Evolutionary conservation across 2,888 invertebrate species (phyloP).

Genomic region (Petrophora chlorosata): DNA sequence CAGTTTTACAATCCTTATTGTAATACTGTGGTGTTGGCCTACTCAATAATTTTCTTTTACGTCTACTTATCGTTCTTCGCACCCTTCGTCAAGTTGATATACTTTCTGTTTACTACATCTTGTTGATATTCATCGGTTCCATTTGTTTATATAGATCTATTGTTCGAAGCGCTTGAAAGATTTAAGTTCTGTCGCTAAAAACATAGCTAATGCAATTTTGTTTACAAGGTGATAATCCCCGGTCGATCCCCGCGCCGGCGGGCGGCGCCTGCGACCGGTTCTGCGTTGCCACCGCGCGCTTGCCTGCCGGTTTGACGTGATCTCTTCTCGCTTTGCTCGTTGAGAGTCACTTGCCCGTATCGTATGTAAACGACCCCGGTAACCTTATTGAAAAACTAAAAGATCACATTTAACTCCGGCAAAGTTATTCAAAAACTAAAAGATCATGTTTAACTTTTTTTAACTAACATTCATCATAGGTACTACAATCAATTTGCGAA

Average conservation of each 20-base stretch:
- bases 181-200: constrained; percentile 38
- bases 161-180: too few relatives aligned
- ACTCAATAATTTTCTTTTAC: too few relatives aligned
- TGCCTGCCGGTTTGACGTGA: constrained; percentile 80
- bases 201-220: constrained; percentile 72
- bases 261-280: constrained; percentile 81
- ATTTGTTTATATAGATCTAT: too few relatives aligned
- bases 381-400: constrained; percentile 56
- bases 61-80: too few relatives aligned
- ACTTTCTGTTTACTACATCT: too few relatives aligned
- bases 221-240: constrained; percentile 79
- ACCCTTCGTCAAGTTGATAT: too few relatives aligned
- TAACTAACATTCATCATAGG: too few relatives aligned
- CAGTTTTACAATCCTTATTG: too few relatives aligned
- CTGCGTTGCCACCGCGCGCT: constrained; percentile 67
- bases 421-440: constrained; percentile 25
- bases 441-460: constrained; percentile 6
- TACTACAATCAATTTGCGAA: neutral
- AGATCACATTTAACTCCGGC: constrained; percentile 29
- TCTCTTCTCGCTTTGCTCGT: constrained; percentile 76
- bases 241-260: constrained; percentile 61
- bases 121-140: too few relatives aligned
- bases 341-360: constrained; percentile 68
- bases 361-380: constrained; percentile 77
- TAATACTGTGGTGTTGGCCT: too few relatives aligned